Evolutionary conservation across 2,797 vertebrate species (phyloP).

Genomic region (Petrocephalus sullivani): DNA sequence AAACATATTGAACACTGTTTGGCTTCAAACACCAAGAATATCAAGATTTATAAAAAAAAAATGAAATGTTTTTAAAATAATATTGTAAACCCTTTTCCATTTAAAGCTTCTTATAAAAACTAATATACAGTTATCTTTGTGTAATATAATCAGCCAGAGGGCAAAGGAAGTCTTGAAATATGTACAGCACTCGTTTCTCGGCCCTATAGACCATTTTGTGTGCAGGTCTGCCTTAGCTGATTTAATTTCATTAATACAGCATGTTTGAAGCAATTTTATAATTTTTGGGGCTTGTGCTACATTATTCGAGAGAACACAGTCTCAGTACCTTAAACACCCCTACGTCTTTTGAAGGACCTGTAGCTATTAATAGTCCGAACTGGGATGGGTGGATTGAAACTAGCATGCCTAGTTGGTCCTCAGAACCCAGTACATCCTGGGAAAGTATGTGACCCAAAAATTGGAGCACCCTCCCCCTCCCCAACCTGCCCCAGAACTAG

Average conservation of each 20-base stretch:
- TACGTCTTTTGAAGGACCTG: background rate
- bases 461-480: background rate
- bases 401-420: background rate
- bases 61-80: conserved; percentile 28
- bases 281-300: background rate
- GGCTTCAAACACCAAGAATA: conserved; percentile 32
- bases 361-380: background rate
- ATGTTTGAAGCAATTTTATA: background rate
- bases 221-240: background rate
- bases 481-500: background rate
- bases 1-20: conserved; percentile 24
- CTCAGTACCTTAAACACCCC: background rate
- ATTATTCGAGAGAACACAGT: background rate
- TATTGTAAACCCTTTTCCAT: conserved; percentile 22
- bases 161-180: background rate
- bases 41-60: conserved; percentile 31
- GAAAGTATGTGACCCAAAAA: background rate
- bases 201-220: background rate
- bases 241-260: background rate
- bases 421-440: background rate
- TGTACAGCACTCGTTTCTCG: background rate
- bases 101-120: conserved; percentile 48
- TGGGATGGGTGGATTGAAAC: background rate
- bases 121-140: conserved; percentile 49
- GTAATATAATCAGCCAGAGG: background rate